Evolutionary conservation across 2,113 vertebrate genomes (phyloP), one percentile per base, ranked within the genome.

Genomic region (Triplophysa siluroides): DNA sequence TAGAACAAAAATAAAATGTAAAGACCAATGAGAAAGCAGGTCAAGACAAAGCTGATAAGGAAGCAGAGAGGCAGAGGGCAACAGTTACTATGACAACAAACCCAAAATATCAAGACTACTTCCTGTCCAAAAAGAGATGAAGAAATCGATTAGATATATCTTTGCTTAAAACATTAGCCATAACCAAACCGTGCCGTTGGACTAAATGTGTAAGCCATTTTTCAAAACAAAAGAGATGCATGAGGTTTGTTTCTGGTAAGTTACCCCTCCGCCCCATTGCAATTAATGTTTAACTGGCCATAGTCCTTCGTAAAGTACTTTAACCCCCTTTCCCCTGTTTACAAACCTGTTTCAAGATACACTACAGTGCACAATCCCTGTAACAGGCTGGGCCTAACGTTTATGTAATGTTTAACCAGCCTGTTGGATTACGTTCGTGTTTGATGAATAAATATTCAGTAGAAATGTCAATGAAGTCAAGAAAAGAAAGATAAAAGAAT

Each of bases 211-310:
- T 58, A 21, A 66, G 61, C 63, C 41, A 67, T 75, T 75, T 52
- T 26, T 50, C 62, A 67, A 23, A 75, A 58, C 72, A 52, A 66
- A 65, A 19, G 11, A 16, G n/a, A 65, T 66, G 70, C 65, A 56
- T 56, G 43, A 73, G 45, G 54, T 80, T 43, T 66, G 68, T 58
- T 58, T 60, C 63, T 71, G 64, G 7, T 76, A 38, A 64, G 45
- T 81, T 67, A 33, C 67, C 63, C 33, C 19, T 69, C 71, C 23
- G 18, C 50, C 38, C 24, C 2, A 38, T 13, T 68, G 38, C 70
- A 78, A 56, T 85, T 80, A 85, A 85, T 85, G 71, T 79, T 85
- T 83, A 83, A 83, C 84, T 19, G 14, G 47, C 16, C 19, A n/a
- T 8, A 63, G 70, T 43, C 33, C 61, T 43, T 70, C 52, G 26